Evolutionary conservation across 2,113 vertebrate species (phyloP).

Genomic region (Mesocricetus auratus): DNA sequence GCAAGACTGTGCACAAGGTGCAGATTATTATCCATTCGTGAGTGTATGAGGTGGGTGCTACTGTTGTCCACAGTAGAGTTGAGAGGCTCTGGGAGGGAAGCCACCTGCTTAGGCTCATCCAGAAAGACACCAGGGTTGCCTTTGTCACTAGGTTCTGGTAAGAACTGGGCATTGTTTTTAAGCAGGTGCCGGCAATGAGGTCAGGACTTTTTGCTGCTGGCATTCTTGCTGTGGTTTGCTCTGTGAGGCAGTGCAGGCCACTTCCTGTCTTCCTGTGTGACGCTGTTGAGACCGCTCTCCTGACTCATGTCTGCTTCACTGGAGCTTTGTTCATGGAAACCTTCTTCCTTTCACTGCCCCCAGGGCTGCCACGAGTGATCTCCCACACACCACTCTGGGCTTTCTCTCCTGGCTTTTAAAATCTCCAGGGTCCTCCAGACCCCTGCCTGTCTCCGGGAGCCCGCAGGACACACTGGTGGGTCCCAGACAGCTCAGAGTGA

Average conservation of each 20-base stretch:
- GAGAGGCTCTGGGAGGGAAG: not conserved
- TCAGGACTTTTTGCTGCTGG: not conserved
- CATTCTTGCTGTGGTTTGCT: not conserved
- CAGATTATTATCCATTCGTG: too few species aligned
- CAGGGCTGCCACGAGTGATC: accelerated
- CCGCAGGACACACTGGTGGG: not conserved
- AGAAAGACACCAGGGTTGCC: not conserved
- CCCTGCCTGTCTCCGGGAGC: not conserved
- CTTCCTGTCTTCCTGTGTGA: not conserved
- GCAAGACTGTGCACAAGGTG: not conserved
- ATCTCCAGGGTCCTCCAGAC: not conserved
- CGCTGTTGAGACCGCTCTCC: not conserved
- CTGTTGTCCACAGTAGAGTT: not conserved
- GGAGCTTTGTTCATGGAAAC: not conserved
- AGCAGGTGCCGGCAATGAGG: accelerated
- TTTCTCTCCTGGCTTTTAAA: not conserved
- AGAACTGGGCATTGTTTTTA: not conserved
- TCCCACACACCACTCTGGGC: not conserved
- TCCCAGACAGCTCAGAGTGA: not conserved
- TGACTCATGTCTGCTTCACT: not conserved
- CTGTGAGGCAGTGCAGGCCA: too few species aligned
- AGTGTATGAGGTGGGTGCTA: not conserved
- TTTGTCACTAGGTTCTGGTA: not conserved
- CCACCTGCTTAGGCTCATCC: not conserved
- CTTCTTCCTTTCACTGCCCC: not conserved